Evolutionary conservation across 2,888 invertebrate genomes (phyloP).

Genomic region (Malachius bipustulatus): DNA sequence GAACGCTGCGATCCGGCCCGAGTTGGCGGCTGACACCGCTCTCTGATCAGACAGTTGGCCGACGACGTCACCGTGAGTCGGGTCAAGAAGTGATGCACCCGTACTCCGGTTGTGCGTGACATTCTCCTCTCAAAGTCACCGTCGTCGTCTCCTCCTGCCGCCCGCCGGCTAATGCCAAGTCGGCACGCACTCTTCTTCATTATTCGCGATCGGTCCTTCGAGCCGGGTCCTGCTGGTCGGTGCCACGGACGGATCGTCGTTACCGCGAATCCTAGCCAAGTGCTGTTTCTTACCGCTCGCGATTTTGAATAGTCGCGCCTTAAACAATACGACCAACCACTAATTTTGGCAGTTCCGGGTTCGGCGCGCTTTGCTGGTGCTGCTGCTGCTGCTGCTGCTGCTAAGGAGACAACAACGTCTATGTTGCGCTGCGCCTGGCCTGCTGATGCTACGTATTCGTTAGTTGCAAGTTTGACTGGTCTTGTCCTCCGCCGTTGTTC

Average conservation of each 20-base stretch:
- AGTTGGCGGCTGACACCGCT: slow-evolving; percentile 35
- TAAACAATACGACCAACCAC: neutral
- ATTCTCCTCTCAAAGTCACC: slow-evolving; percentile 5
- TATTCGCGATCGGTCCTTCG: slow-evolving; percentile 6
- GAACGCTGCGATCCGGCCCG: slow-evolving; percentile 19
- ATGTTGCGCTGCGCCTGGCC: neutral
- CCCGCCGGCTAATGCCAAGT: neutral
- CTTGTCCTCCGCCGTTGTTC: too few relatives aligned
- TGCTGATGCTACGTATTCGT: too few relatives aligned
- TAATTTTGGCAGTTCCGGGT: slow-evolving; percentile 15
- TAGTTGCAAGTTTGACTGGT: too few relatives aligned
- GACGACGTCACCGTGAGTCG: slow-evolving; percentile 41
- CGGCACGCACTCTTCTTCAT: slow-evolving; percentile 7
- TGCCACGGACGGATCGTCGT: neutral
- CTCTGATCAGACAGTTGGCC: slow-evolving; percentile 40
- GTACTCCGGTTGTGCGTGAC: too few relatives aligned
- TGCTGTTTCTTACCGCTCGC: slow-evolving; percentile 6
- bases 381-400: slow-evolving; percentile 12
- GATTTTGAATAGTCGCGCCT: slow-evolving; percentile 9
- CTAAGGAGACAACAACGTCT: slow-evolving; percentile 7
- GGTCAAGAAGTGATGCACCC: slow-evolving; percentile 29
- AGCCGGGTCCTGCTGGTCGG: neutral
- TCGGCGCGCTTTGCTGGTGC: slow-evolving; percentile 13
- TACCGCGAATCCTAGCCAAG: neutral
- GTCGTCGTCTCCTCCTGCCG: slow-evolving; percentile 4